Evolutionary conservation across 2,888 invertebrate genomes (phyloP).

Genomic region (Melanostoma scalare): DNA sequence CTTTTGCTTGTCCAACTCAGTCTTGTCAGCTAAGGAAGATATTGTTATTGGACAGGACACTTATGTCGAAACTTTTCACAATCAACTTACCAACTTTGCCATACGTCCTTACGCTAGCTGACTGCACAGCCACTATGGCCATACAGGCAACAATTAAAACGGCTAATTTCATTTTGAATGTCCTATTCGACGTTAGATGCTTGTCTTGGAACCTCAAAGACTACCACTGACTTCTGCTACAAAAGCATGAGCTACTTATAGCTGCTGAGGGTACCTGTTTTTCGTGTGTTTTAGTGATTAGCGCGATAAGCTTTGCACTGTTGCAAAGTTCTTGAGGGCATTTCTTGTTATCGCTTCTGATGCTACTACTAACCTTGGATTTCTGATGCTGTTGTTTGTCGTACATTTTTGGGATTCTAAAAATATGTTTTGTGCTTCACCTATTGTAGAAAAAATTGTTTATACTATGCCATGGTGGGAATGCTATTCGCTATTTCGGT

Average conservation of each 20-base stretch:
- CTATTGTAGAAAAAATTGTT: too few species aligned
- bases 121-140: conserved; percentile 77
- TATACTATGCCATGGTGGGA: too few species aligned
- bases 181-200: conserved; percentile 64
- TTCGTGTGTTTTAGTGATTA: not conserved
- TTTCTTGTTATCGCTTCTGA: too few species aligned
- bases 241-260: not conserved
- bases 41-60: too few species aligned
- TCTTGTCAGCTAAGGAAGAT: conserved; percentile 73
- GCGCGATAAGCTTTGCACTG: not conserved
- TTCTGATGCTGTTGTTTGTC: too few species aligned
- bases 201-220: conserved; percentile 13
- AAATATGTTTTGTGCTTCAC: too few species aligned
- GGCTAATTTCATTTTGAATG: conserved; percentile 65
- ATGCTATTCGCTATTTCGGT: too few species aligned
- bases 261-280: conserved; percentile 15
- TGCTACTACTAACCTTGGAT: too few species aligned
- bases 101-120: conserved; percentile 73
- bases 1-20: conserved; percentile 76
- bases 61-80: too few species aligned
- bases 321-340: not conserved
- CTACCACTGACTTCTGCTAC: not conserved
- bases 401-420: too few species aligned
- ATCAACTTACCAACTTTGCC: conserved; percentile 37
- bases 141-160: conserved; percentile 77